A percentile compares a stretch with the other conserved stretches of the same genome.
phyloP scores from a whole-genome alignment of 2,113 vertebrate genomes.

The Python bivittatus region DNA sequence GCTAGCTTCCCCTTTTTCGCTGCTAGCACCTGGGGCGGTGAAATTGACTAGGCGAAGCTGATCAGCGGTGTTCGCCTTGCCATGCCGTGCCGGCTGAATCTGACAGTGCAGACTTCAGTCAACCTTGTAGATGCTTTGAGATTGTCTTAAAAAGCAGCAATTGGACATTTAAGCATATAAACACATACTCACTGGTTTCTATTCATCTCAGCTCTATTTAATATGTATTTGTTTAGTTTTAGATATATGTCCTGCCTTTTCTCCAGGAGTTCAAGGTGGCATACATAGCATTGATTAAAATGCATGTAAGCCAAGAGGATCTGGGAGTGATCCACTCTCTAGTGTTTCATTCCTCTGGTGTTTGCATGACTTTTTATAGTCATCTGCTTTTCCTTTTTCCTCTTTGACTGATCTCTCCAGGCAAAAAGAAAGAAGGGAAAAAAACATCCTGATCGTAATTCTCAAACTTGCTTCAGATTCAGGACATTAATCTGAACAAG shows the following conservation, averaged over 20 bases:
- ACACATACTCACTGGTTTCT: not conserved
- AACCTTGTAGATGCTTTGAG: not conserved
- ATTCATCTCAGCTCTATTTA: not conserved
- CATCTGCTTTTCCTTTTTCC: no score
- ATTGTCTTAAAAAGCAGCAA: not conserved
- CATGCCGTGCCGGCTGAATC: no score
- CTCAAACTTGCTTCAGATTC: not conserved
- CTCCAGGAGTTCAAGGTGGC: no score
- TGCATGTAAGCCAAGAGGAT: not conserved
- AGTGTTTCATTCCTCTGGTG: not conserved
- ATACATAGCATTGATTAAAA: not conserved
- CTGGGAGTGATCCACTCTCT: not conserved
- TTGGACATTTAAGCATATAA: not conserved
- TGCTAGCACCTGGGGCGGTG: no score
- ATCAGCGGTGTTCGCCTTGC: no score
- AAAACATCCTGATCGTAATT: not conserved
- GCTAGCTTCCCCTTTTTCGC: no score
- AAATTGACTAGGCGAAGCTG: no score
- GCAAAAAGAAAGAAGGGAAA: not conserved
- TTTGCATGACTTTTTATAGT: not conserved
- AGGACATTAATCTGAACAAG: not conserved
- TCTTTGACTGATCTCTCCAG: not conserved
- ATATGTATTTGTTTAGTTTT: not conserved
- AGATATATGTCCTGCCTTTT: no score
- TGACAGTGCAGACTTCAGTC: not conserved